Base-by-base conservation (phyloP, 2,113 vertebrate species). In the Galeopterus variegatus region DNA sequence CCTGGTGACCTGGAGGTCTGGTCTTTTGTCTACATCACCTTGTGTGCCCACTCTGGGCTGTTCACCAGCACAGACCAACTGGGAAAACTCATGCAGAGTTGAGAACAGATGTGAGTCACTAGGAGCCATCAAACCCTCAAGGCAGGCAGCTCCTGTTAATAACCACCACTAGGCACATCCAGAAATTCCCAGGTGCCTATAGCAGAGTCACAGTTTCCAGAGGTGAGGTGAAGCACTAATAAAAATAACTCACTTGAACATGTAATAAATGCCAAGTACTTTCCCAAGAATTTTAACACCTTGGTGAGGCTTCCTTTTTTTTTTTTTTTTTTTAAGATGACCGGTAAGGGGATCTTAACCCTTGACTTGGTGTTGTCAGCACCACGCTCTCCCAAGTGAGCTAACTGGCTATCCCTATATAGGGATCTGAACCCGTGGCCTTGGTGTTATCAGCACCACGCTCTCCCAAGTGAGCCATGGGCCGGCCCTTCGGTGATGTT, bases 41-140 rank as follows among this genome's bases (percentile, higher is more conserved):
- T 45, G 31, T 11, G 17, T 31, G 15, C 41, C 33, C 1, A 11
- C 14, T 31, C 0, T 0, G 6, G 10, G 48, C 33, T 3, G 10
- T 21, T 64, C 28, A 56, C 50, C 31, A 75, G 73, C 56, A 26
- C 48, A 23, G 8, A 28, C 56, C 31, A 65, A 31, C 21, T 24
- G 1, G 64, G 60, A 85, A 23, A 19, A 12, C 18, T 67, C 36
- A 18, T 0, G 18, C 54, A 56, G 11, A 41, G 12, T 1, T 19
- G 65, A 72, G 48, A 60, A 24, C 41, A 95, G 90, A 45, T 3
- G 1, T 60, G 36, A 48, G 72, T 89, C 60, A 31, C 50, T 18
- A 11, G 48, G 50, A 52, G 19, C 52, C 48, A 15, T n/a, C 64
- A 14, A 0, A n/a, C 13, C 24, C 41, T 88, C 69, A 2, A 0